Conservation (phyloP, 2,888 invertebrate genomes). For the Athetis lepigone region DNA sequence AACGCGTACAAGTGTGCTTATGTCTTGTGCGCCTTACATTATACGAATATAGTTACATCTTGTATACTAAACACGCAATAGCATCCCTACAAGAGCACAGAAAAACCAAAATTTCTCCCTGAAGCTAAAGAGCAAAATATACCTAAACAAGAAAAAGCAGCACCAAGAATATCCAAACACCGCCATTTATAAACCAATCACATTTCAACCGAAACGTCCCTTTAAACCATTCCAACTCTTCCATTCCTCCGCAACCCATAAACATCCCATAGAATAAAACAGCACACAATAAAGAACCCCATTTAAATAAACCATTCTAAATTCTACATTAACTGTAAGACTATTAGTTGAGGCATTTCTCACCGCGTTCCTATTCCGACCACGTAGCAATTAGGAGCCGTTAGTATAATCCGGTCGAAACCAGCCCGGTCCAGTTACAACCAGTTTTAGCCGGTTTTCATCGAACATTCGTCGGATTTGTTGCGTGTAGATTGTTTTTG, state of each 20-base stretch:
- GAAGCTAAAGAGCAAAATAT: no score
- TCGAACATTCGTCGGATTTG: slow-evolving; percentile 78
- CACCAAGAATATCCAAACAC: background rate
- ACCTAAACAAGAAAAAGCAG: no score
- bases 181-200: background rate
- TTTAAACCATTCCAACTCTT: slow-evolving; percentile 28
- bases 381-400: slow-evolving; percentile 86
- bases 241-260: slow-evolving; percentile 18
- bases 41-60: no score
- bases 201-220: slow-evolving; percentile 2
- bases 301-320: slow-evolving; percentile 64
- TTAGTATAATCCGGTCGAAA: slow-evolving; percentile 78
- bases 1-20: no score
- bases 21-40: no score
- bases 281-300: slow-evolving; percentile 47
- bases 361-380: slow-evolving; percentile 73
- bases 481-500: slow-evolving; percentile 82
- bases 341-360: slow-evolving; percentile 67
- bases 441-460: slow-evolving; percentile 70
- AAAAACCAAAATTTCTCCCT: no score
- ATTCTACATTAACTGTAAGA: slow-evolving; percentile 64
- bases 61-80: no score
- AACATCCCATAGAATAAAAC: slow-evolving; percentile 44
- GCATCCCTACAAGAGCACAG: no score
- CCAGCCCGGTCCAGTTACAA: slow-evolving; percentile 56